Conservation (phyloP, 2,797 vertebrate species). For the Sebastes vulpes region DNA sequence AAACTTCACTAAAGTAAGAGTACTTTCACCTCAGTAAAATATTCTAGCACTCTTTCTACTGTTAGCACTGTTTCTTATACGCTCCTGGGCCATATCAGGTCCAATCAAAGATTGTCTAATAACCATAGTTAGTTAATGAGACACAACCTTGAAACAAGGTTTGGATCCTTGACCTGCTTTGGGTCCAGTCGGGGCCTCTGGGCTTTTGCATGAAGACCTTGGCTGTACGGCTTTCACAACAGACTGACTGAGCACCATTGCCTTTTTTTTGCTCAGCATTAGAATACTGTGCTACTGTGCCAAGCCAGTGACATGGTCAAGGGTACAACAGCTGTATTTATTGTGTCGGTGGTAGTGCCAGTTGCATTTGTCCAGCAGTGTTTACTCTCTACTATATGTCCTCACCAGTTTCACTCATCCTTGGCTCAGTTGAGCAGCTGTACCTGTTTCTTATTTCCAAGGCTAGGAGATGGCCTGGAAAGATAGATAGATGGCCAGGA, state of each 20-base stretch:
- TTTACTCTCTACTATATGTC: constrained; percentile 32
- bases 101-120: neutral
- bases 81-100: neutral
- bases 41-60: neutral
- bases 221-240: constrained; percentile 25
- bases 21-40: neutral
- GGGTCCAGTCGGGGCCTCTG: constrained; percentile 7
- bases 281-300: constrained; percentile 52
- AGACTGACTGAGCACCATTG: constrained; percentile 29
- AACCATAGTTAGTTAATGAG: neutral
- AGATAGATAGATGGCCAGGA: constrained; percentile 71
- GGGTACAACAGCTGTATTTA: constrained; percentile 71
- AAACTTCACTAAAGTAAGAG: neutral
- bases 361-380: constrained; percentile 60
- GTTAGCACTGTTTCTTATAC: neutral
- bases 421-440: constrained; percentile 17
- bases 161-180: neutral
- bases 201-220: constrained; percentile 18
- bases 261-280: constrained; percentile 37
- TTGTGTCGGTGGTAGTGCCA: constrained; percentile 62
- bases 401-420: constrained; percentile 36
- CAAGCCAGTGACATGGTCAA: constrained; percentile 62
- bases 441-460: constrained; percentile 76
- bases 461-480: constrained; percentile 78
- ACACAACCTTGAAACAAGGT: constrained; percentile 10